These are phyloP conservation scores for Sminthurinus signatus DNA, from an alignment of 1,140 invertebrate species.

Conservation along the genomic window DNA sequence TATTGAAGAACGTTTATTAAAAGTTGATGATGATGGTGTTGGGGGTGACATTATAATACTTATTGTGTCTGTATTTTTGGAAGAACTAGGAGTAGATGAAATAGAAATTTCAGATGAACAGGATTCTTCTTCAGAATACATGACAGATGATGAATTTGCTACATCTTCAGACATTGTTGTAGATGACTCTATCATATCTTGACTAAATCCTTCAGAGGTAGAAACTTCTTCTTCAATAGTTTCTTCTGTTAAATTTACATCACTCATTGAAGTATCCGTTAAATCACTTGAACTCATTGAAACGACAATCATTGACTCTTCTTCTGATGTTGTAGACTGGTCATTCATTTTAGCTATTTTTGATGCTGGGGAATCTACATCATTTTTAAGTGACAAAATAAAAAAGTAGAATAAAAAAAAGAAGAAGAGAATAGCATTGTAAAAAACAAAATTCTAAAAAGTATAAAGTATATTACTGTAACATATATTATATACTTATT, in stretches of 20 bases:
- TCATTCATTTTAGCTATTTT: constrained; percentile 10
- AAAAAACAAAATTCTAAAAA: too few species aligned
- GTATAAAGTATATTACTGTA: too few species aligned
- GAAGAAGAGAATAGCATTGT: too few species aligned
- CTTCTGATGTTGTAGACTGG: too few species aligned
- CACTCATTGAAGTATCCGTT: constrained; percentile 5
- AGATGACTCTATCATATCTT: background rate
- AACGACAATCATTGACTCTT: background rate
- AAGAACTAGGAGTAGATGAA: background rate
- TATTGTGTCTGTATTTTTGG: background rate
- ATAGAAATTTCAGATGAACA: background rate
- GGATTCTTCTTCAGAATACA: background rate
- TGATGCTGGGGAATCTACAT: constrained; percentile 5
- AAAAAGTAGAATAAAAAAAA: too few species aligned
- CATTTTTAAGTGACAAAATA: too few species aligned
- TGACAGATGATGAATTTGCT: background rate
- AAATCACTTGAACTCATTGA: background rate
- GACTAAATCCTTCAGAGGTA: constrained; percentile 6
- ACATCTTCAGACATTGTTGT: too few species aligned
- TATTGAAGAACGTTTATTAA: background rate
- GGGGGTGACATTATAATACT: too few species aligned
- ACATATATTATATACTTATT: too few species aligned
- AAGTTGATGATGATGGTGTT: too few species aligned
- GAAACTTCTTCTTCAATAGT: constrained; percentile 26
- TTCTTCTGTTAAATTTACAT: constrained; percentile 30